phyloP scores from a whole-genome alignment of 2,888 invertebrate genomes.

The Sminthurinus aureus region DNA sequence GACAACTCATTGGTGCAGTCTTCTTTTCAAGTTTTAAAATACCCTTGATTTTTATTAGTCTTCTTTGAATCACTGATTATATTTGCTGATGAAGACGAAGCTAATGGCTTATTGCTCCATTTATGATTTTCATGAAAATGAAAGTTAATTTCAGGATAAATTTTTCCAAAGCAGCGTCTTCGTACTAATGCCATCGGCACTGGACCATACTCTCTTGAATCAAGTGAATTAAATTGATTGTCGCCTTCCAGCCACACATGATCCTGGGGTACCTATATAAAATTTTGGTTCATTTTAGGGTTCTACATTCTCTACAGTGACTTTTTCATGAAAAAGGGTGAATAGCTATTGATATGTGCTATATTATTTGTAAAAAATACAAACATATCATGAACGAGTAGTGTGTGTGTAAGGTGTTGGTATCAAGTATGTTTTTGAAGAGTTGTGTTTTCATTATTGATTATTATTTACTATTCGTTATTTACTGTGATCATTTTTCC shows the following conservation, averaged over 20 bases:
- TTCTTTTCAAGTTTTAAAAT: too few species aligned
- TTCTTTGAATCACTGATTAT: too few species aligned
- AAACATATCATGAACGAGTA: background rate
- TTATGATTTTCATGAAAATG: background rate
- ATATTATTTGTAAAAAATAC: background rate
- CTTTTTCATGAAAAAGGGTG: constrained; percentile 1
- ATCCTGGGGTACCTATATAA: constrained; percentile 70
- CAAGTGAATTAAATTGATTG: constrained; percentile 82
- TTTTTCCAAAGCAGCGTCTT: constrained; percentile 79
- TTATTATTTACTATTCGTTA: too few species aligned
- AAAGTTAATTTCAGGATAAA: constrained; percentile 71
- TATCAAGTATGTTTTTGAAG: too few species aligned
- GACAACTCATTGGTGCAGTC: too few species aligned
- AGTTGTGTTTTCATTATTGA: background rate
- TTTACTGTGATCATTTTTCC: constrained; percentile 39
- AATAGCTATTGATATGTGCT: background rate
- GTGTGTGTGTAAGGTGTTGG: background rate
- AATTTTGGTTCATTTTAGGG: too few species aligned
- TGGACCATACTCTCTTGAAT: constrained; percentile 87
- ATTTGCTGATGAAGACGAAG: too few species aligned
- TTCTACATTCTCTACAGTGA: background rate
- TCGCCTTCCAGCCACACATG: constrained; percentile 94
- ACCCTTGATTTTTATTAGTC: too few species aligned
- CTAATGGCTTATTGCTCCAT: too few species aligned
- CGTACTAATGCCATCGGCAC: constrained; percentile 86